Evolutionary conservation across 2,888 invertebrate species (phyloP).

Genomic region (Linnaemya vulpina): DNA sequence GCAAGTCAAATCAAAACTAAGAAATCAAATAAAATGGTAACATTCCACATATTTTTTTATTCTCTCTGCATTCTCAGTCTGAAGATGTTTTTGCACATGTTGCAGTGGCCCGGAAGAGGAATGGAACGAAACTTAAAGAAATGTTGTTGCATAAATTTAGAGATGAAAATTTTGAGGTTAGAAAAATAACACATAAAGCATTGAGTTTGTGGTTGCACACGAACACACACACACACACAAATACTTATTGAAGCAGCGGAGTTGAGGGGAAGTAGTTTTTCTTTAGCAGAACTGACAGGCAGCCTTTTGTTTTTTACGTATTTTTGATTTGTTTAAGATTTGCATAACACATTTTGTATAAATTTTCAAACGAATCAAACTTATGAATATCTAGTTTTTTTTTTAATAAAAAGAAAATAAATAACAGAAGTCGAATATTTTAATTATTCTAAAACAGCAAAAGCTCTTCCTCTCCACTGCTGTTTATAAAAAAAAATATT

Average conservation of each 20-base stretch:
- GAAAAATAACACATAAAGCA: background rate
- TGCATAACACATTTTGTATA: conserved; percentile 35
- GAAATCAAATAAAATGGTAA: conserved; percentile 26
- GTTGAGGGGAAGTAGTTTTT: conserved; percentile 29
- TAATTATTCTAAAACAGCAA: background rate
- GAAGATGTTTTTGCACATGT: conserved; percentile 44
- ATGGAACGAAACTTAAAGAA: background rate
- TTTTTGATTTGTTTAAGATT: conserved; percentile 38
- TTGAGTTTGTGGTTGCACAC: no score
- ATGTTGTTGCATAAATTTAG: conserved; percentile 23
- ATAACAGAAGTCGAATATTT: background rate
- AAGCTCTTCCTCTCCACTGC: background rate
- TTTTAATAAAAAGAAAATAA: background rate
- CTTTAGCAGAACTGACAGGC: conserved; percentile 53
- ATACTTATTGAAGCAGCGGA: no score
- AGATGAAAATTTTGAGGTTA: conserved; percentile 12
- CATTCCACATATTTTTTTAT: conserved; percentile 6
- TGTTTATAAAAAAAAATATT: conserved; percentile 12
- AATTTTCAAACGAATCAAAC: background rate
- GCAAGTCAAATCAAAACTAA: conserved; percentile 50
- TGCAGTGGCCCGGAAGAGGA: conserved; percentile 4
- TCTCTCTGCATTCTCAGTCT: conserved; percentile 2
- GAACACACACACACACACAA: no score
- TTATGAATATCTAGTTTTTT: background rate
- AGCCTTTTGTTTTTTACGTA: conserved; percentile 48